Base-by-base conservation (phyloP, 2,888 invertebrate species). In the Endotricha flammealis region DNA sequence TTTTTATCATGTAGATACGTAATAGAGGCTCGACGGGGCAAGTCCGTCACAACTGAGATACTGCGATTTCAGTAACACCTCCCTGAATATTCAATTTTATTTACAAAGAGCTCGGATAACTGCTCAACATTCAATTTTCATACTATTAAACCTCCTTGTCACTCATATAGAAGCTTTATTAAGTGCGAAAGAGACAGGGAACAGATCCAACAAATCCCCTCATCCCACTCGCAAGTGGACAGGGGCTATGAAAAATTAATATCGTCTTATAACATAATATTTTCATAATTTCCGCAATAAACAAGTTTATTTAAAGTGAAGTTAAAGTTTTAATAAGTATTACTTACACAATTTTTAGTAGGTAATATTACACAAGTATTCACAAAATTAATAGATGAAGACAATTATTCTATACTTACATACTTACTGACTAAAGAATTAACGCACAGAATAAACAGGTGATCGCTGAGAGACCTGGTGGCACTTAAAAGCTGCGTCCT, bases 51-150 rank as follows among this genome's bases (percentile, higher is more conserved):
- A 48, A 53, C 57, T 53, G 42, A 63, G 64, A 67, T 69, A 65
- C 75, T 57, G 78, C 73, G 85, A 85, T 85, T 85, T 81, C 63
- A 64, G 46, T 53, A 67, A 66, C 67, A 67, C 71, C 77, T 71
- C 62, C 70, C 68, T 80, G 80, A 80, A 82, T 85, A 82, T 82
- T 79, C 77, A 80, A 83, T 85, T 81, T 77, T 79, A 74, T 78
- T 77, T 70, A 77, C 79, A 77, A 78, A 77, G 76, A 69, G 55
- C 63, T 61, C 53, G 56, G 57, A 64, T 67, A 68, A 64, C 60
- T 60, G 42, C 44, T 52, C n/a, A n/a, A 51, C 70, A 71, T 74
- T 63, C 71, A 78, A 76, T 71, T 76, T 80, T 75, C 68, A 72
- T 69, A 55, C 52, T 41, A 45, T 39, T 41, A 16, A 41, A 38